phyloP scores from a whole-genome alignment of 2,797 vertebrate species.

The Simalia tracyae region DNA sequence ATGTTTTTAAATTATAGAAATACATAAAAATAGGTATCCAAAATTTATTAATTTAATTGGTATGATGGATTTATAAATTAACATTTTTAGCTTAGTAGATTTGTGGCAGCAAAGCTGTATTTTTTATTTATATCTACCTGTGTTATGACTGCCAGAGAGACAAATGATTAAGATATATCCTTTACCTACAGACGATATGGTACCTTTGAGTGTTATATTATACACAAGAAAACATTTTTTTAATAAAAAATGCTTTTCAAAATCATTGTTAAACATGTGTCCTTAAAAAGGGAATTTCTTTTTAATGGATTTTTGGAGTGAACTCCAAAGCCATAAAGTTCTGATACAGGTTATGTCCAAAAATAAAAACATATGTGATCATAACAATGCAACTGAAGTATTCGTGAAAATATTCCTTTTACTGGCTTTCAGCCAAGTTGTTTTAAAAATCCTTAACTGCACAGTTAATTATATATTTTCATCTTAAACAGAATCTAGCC shows the following conservation, averaged over 20 bases:
- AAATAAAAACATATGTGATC: not conserved
- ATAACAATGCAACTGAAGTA: slow-evolving; percentile 39
- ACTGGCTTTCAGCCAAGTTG: not conserved
- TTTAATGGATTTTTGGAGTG: slow-evolving; percentile 43
- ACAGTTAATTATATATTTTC: slow-evolving; percentile 30
- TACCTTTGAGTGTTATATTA: slow-evolving; percentile 54
- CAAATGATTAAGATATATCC: slow-evolving; percentile 60
- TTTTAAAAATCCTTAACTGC: slow-evolving; percentile 21
- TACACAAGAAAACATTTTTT: slow-evolving; percentile 58
- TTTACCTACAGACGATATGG: slow-evolving; percentile 58
- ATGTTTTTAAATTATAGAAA: not conserved
- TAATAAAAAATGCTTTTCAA: slow-evolving; percentile 60
- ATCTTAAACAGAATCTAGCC: not conserved
- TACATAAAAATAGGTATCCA: not conserved
- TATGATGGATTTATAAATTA: slow-evolving; percentile 20
- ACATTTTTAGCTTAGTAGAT: slow-evolving; percentile 43
- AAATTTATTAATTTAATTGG: slow-evolving; percentile 1
- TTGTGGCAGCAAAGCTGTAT: slow-evolving; percentile 27
- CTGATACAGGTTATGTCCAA: slow-evolving; percentile 31
- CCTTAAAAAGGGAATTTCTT: slow-evolving; percentile 9
- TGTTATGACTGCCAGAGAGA: slow-evolving; percentile 53
- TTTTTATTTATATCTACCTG: slow-evolving; percentile 61
- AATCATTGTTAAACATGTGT: slow-evolving; percentile 65
- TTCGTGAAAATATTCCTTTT: slow-evolving; percentile 30
- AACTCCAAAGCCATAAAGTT: not conserved